Evolutionary conservation across 2,888 invertebrate genomes (phyloP).

Genomic region (Molorchus minor): DNA sequence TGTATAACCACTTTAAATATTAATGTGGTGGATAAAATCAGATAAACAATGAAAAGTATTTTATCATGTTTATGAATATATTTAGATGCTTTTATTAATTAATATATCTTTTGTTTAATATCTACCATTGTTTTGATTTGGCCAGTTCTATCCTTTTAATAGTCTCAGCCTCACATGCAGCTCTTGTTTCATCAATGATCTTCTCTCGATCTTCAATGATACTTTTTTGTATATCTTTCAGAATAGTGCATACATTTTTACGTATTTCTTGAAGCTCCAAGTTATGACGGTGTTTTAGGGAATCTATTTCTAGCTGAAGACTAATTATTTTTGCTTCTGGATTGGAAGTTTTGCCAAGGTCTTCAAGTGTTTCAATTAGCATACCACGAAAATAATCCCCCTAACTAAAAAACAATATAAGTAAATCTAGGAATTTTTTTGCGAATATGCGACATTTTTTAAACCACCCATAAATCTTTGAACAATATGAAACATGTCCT

Average conservation of each 20-base stretch:
- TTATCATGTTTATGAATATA: not conserved
- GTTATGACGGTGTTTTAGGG: slow-evolving; percentile 74
- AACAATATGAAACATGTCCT: too few relatives aligned
- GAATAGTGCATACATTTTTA: slow-evolving; percentile 56
- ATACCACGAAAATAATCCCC: slow-evolving; percentile 76
- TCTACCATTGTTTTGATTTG: slow-evolving; percentile 87
- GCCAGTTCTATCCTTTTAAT: slow-evolving; percentile 77
- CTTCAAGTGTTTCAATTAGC: slow-evolving; percentile 73
- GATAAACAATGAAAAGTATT: too few relatives aligned
- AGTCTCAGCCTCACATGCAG: slow-evolving; percentile 75
- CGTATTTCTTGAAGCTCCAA: slow-evolving; percentile 75
- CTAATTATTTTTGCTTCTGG: slow-evolving; percentile 69
- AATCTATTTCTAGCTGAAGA: slow-evolving; percentile 76
- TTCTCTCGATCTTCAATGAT: slow-evolving; percentile 69
- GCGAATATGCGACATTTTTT: too few relatives aligned
- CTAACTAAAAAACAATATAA: slow-evolving; percentile 67
- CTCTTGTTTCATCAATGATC: slow-evolving; percentile 71
- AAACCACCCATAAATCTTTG: too few relatives aligned
- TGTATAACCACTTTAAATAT: too few relatives aligned
- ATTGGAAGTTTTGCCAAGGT: slow-evolving; percentile 67
- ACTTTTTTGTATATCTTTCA: slow-evolving; percentile 59
- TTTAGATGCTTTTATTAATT: too few relatives aligned
- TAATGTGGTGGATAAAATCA: too few relatives aligned
- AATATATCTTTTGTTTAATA: slow-evolving; percentile 6
- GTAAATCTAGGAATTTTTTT: too few relatives aligned